Evolutionary conservation across 1,140 invertebrate species (phyloP).

Genomic region (Atta colombica): DNA sequence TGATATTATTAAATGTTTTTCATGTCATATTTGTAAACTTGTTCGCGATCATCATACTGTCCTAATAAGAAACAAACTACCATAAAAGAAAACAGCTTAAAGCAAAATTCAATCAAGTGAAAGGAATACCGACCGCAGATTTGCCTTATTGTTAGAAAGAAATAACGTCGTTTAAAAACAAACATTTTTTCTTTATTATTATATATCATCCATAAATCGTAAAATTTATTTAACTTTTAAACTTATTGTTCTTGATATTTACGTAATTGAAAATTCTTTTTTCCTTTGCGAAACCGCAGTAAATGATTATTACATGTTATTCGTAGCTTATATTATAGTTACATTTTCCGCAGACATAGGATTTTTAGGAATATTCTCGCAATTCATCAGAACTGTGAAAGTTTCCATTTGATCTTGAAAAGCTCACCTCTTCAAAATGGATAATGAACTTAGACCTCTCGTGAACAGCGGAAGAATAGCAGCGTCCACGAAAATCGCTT

Average conservation of each 20-base stretch:
- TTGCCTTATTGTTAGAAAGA: constrained; percentile 5
- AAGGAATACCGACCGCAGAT: constrained; percentile 44
- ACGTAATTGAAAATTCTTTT: not conserved
- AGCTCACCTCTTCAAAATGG: constrained; percentile 32
- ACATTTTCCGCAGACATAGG: not conserved
- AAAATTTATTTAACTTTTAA: not conserved
- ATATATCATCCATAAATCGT: too few relatives aligned
- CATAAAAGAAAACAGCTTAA: constrained; percentile 15
- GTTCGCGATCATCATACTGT: not conserved
- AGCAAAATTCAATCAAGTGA: constrained; percentile 59
- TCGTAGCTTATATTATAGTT: not conserved
- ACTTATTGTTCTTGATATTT: not conserved
- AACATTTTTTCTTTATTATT: too few relatives aligned
- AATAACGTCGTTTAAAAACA: not conserved
- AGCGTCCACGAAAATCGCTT: constrained; percentile 88
- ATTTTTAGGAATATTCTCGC: not conserved
- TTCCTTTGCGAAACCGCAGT: not conserved
- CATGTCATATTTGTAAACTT: not conserved
- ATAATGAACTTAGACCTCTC: constrained; percentile 75
- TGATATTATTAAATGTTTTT: not conserved
- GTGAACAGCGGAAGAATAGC: constrained; percentile 78
- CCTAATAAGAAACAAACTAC: not conserved
- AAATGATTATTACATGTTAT: not conserved
- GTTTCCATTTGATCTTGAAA: not conserved
- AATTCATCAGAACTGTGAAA: constrained; percentile 22